Evolutionary conservation across 2,113 vertebrate species (phyloP).

Genomic region (Rhinoderma darwinii): DNA sequence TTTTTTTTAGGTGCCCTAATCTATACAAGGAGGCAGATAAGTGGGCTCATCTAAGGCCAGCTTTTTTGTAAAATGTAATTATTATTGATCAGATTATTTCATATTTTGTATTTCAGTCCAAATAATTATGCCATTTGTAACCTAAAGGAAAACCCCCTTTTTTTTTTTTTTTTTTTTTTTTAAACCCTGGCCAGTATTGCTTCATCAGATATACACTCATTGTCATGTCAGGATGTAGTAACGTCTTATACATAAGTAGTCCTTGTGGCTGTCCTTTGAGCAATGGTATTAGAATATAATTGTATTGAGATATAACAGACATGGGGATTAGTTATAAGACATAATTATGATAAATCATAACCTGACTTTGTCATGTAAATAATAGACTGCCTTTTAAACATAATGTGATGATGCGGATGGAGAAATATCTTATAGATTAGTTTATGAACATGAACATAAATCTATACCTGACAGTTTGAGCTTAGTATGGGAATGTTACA

Average conservation of each 20-base stretch:
- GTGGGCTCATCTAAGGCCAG: not conserved
- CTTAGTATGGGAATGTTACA: not conserved
- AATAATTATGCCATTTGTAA: not conserved
- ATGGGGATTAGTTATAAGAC: no score
- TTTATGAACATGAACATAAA: not conserved
- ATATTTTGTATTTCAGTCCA: not conserved
- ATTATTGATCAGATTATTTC: not conserved
- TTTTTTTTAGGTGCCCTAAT: not conserved
- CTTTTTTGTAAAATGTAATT: not conserved
- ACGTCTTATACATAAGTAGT: no score
- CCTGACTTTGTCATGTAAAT: no score
- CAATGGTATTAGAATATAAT: no score
- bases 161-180: not conserved
- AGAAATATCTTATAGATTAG: not conserved
- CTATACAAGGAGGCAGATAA: not conserved
- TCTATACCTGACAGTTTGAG: not conserved
- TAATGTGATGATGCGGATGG: not conserved
- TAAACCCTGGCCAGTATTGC: not conserved
- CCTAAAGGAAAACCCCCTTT: no score
- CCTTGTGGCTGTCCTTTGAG: no score
- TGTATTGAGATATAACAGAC: no score
- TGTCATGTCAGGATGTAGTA: no score
- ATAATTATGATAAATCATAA: no score
- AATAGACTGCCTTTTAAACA: no score
- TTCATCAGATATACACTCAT: not conserved